These are phyloP conservation scores for Acropternis orthonyx DNA, from an alignment of 2,797 vertebrate genomes.

Conservation along the genomic window DNA sequence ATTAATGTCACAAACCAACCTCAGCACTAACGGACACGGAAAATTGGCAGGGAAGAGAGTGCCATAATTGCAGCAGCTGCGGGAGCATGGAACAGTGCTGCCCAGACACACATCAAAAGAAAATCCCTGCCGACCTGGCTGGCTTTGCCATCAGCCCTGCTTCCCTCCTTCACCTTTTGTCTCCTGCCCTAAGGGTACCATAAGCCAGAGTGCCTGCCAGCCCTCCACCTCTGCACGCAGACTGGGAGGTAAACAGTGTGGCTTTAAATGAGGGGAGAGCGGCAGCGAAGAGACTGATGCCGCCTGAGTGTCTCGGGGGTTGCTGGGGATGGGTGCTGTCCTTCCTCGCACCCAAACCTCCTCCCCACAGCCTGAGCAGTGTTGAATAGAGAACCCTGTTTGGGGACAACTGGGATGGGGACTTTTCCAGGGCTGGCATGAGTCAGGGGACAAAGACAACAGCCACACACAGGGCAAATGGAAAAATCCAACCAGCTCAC, in stretches of 20 bases:
- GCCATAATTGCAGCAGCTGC: background rate
- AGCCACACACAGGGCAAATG: constrained; percentile 16
- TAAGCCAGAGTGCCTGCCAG: background rate
- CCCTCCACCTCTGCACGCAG: background rate
- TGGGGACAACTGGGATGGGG: background rate
- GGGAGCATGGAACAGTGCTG: background rate
- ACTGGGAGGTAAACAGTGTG: background rate
- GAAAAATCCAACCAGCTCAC: constrained; percentile 55
- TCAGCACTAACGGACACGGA: background rate
- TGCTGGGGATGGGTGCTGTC: background rate
- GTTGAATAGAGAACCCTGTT: background rate
- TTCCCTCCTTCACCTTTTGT: constrained; percentile 13
- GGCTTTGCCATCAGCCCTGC: background rate
- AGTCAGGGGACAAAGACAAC: background rate
- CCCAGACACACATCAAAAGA: constrained; percentile 6
- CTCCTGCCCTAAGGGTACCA: background rate
- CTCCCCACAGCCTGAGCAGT: background rate
- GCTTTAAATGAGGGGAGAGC: background rate
- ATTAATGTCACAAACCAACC: constrained; percentile 3
- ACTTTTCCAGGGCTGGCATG: background rate
- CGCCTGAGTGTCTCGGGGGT: background rate
- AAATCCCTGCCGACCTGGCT: background rate
- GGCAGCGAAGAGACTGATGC: accelerated
- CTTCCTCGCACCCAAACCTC: background rate
- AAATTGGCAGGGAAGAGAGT: constrained; percentile 24